These are phyloP conservation scores for Thysanoteuthis rhombus DNA, from an alignment of 2,888 invertebrate species.

Conservation along the genomic window DNA sequence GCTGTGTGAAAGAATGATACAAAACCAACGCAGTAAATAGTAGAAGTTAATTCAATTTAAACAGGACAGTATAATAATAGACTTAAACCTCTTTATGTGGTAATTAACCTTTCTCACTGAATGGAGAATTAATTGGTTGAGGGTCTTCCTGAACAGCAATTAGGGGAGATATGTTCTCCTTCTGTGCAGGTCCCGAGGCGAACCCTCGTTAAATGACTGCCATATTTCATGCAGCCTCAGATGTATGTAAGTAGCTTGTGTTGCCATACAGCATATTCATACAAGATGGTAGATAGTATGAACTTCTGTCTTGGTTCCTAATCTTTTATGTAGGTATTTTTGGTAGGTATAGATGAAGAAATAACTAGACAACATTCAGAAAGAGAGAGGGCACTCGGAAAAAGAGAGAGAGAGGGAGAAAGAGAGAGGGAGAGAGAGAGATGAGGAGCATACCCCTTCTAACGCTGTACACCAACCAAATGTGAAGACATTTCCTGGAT, in stretches of 20 bases:
- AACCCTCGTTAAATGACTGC: not conserved
- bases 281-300: too few species aligned
- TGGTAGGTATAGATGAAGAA: too few species aligned
- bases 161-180: not conserved
- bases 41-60: not conserved
- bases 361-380: too few species aligned
- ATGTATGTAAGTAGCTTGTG: not conserved
- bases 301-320: too few species aligned
- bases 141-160: not conserved
- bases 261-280: not conserved
- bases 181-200: not conserved
- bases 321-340: too few species aligned
- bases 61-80: not conserved
- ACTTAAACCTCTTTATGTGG: not conserved
- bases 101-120: not conserved
- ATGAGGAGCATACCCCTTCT: too few species aligned
- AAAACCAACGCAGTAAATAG: not conserved
- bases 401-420: too few species aligned
- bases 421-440: too few species aligned
- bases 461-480: too few species aligned
- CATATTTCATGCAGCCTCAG: not conserved
- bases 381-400: too few species aligned
- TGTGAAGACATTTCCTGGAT: too few species aligned
- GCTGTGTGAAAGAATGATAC: not conserved
- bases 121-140: not conserved